Conservation (phyloP, 2,113 vertebrate genomes). For the Gopherus evgoodei region DNA sequence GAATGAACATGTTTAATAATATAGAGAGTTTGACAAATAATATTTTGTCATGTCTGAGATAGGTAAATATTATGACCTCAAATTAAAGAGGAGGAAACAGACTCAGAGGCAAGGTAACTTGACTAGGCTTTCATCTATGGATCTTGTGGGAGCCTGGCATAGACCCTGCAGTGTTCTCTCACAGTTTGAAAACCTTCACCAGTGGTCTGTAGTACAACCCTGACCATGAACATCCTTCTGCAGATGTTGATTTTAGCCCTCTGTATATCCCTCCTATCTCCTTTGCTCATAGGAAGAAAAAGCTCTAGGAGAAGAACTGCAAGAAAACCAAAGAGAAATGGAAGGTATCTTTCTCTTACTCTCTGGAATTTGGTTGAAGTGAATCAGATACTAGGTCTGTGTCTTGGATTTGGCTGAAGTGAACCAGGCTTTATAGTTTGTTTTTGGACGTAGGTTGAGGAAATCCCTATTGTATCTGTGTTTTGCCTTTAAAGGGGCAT, state of each 20-base stretch:
- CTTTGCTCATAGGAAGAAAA: not conserved
- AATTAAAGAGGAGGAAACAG: not conserved
- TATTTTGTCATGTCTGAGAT: not conserved
- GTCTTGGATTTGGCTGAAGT: not conserved
- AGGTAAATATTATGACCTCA: not conserved
- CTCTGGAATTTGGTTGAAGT: not conserved
- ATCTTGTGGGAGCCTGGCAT: rapidly evolving
- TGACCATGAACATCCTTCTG: rapidly evolving
- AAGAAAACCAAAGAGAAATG: not conserved
- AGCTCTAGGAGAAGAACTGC: not conserved
- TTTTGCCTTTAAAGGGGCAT: not conserved
- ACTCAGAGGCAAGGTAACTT: not conserved
- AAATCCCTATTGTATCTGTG: not conserved
- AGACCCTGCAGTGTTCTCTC: not conserved
- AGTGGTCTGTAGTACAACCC: rapidly evolving
- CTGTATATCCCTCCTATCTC: not conserved
- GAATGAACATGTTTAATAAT: not conserved
- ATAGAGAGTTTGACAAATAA: not conserved
- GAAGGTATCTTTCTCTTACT: not conserved
- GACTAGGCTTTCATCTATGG: rapidly evolving
- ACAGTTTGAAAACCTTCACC: rapidly evolving
- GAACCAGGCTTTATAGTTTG: not conserved
- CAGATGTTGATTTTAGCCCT: rapidly evolving
- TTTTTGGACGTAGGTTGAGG: not conserved
- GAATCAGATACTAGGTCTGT: not conserved